These are phyloP conservation scores for Ailuropoda melanoleuca DNA, from an alignment of 2,113 vertebrate genomes.

Conservation along the genomic window DNA sequence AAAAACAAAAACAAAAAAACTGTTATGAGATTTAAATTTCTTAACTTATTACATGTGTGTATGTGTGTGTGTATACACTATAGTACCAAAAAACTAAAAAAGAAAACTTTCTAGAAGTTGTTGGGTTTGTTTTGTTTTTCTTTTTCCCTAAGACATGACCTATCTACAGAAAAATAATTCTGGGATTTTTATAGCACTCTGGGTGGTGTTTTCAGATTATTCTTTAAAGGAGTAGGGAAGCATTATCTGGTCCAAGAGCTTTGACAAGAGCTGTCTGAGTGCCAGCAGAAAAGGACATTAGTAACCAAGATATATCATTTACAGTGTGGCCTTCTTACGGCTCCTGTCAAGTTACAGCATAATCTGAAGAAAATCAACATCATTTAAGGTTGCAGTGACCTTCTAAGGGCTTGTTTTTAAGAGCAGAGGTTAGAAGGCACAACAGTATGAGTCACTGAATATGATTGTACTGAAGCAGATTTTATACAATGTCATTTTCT, in stretches of 20 bases:
- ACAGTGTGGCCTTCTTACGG: not conserved
- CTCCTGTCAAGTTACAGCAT: constrained; percentile 51
- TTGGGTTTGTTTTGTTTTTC: not conserved
- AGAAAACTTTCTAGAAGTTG: not conserved
- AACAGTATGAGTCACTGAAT: not conserved
- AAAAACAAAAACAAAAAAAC: not conserved
- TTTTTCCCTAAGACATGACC: not conserved
- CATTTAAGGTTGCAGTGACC: constrained; percentile 48
- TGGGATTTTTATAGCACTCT: not conserved
- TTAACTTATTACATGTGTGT: not conserved
- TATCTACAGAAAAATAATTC: not conserved
- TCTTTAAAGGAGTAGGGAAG: not conserved
- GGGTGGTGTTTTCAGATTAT: not conserved
- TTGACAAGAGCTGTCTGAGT: not conserved
- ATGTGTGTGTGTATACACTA: not conserved
- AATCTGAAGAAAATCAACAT: constrained; percentile 38
- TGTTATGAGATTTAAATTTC: not conserved
- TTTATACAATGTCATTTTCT: constrained; percentile 6
- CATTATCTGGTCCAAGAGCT: not conserved
- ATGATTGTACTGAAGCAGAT: not conserved
- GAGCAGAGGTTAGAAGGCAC: constrained; percentile 32
- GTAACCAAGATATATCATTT: constrained; percentile 19
- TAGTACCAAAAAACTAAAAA: not conserved
- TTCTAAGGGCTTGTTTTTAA: constrained; percentile 54
- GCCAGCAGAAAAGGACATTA: not conserved